Conservation (phyloP, 2,888 invertebrate genomes). For the Trisateles emortualis region DNA sequence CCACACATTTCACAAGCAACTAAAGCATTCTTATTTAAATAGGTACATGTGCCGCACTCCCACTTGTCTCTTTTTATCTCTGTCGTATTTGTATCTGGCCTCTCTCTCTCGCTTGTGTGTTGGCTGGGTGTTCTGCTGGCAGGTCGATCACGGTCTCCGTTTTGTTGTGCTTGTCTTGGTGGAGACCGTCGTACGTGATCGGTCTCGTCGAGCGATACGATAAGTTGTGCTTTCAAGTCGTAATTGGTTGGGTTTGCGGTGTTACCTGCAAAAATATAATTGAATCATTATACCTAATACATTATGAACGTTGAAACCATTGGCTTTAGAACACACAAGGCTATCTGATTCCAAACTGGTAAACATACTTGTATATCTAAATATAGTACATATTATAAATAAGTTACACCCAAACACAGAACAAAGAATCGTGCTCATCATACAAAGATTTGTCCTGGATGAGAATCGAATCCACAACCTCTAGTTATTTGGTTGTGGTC, state of each 20-base stretch:
- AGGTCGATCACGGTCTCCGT: conserved; percentile 57
- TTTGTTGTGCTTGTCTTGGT: conserved; percentile 51
- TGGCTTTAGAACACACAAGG: too few relatives aligned
- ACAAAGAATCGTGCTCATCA: too few relatives aligned
- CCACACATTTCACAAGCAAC: conserved; percentile 92
- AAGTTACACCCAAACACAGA: too few relatives aligned
- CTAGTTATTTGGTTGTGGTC: too few relatives aligned
- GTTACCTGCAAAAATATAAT: conserved; percentile 42
- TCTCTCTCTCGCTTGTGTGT: conserved; percentile 41
- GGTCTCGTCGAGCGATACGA: conserved; percentile 78
- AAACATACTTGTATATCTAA: too few relatives aligned
- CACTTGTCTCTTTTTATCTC: conserved; percentile 76
- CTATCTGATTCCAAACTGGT: too few relatives aligned
- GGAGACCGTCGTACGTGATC: conserved; percentile 63
- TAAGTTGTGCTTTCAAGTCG: conserved; percentile 77
- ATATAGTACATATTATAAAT: too few relatives aligned
- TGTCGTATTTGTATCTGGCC: conserved; percentile 25
- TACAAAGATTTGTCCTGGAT: too few relatives aligned
- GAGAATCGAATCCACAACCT: too few relatives aligned
- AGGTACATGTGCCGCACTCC: conserved; percentile 92
- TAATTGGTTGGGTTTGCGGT: conserved; percentile 58
- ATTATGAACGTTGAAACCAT: too few relatives aligned
- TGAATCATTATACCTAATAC: too few relatives aligned
- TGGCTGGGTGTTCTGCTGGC: conserved; percentile 43
- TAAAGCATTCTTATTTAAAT: conserved; percentile 83